Evolutionary conservation across 2,888 invertebrate genomes (phyloP), one percentile per base, ranked within the genome.

Genomic region (Rhaphigaster nebulosa): DNA sequence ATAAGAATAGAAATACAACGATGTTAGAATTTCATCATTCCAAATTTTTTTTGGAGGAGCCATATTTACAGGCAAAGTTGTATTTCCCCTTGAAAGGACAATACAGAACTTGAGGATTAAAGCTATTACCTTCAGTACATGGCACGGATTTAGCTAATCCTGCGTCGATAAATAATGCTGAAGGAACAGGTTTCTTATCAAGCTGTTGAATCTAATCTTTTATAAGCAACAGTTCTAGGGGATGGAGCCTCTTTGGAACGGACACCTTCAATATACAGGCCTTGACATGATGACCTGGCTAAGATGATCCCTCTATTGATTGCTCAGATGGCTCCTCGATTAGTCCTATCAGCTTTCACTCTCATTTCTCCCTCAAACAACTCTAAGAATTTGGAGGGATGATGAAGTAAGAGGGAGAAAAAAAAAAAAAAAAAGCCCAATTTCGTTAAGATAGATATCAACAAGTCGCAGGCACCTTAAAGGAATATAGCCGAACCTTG

Each of bases 291-390:
- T 65, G 65, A 29, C 65, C 60, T 8, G 26, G 8, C 60, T 1
- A 10, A 12, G 23, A 54, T 54, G 5, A 23, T 54, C 60, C 65
- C 56, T 12, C 13, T 29, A 29, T 29, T 15, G 65, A 65, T 65
- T 29, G 5, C 29, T 29, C 6, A 15, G 26, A 1, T 60, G 60
- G 60, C 60, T 60, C 60, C 65, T 3, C 65, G 65, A 65, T 65
- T 65, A 65, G 29, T 65, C 65, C 65, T 65, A 65, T 65, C 65
- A 65, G 29, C 65, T 65, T 65, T 65, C 65, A 65, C 65, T 65
- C 29, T 65, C 65, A 29, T 65, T 65, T 65, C n/a, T 65, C 65
- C n/a, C 13, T 65, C 65, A 65, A 29, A 65, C 65, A 65, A 65
- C 65, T 65, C 29, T 4, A 29, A 65, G 29, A 65, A 65, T 65